Evolutionary conservation across 1,140 invertebrate genomes (phyloP).

Genomic region (Steinernema khuongi): DNA sequence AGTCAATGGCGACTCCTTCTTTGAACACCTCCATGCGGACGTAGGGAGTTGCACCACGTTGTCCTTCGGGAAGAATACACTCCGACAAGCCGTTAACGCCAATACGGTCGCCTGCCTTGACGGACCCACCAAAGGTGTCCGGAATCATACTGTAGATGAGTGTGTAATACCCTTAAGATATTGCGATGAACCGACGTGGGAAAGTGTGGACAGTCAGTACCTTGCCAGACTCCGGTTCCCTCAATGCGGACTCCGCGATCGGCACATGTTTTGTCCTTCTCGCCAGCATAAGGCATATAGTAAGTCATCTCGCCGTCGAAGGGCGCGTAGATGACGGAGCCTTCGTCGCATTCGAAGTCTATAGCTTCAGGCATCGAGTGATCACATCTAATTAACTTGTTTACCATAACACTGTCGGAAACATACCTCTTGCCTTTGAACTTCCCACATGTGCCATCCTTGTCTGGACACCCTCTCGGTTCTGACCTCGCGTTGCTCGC

Average conservation of each 20-base stretch:
- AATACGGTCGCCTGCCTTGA: conserved; percentile 50
- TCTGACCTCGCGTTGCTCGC: conserved; percentile 26
- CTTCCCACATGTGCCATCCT: conserved; percentile 35
- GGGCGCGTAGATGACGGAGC: conserved; percentile 44
- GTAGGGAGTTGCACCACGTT: conserved; percentile 31
- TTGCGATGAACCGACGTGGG: conserved; percentile 12
- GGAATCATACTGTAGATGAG: conserved; percentile 50
- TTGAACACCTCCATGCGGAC: conserved; percentile 46
- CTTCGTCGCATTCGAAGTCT: conserved; percentile 43
- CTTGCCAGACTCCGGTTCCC: conserved; percentile 54
- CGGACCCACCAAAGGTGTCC: conserved; percentile 45
- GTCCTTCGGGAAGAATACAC: conserved; percentile 26
- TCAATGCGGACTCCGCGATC: conserved; percentile 55
- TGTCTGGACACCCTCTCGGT: conserved; percentile 29
- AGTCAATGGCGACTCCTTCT: conserved; percentile 48
- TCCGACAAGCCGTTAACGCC: conserved; percentile 40
- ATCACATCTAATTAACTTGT: conserved; percentile 34
- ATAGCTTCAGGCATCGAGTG: conserved; percentile 48
- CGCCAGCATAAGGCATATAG: conserved; percentile 51
- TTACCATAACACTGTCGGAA: not conserved
- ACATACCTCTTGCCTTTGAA: conserved; percentile 31
- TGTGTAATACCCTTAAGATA: conserved; percentile 47
- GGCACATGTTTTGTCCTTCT: conserved; percentile 43
- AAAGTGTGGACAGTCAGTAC: too few species aligned
- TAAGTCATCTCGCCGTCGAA: conserved; percentile 54